Evolutionary conservation across 1,140 invertebrate species (phyloP).

Genomic region (Trichonephila clavipes): DNA sequence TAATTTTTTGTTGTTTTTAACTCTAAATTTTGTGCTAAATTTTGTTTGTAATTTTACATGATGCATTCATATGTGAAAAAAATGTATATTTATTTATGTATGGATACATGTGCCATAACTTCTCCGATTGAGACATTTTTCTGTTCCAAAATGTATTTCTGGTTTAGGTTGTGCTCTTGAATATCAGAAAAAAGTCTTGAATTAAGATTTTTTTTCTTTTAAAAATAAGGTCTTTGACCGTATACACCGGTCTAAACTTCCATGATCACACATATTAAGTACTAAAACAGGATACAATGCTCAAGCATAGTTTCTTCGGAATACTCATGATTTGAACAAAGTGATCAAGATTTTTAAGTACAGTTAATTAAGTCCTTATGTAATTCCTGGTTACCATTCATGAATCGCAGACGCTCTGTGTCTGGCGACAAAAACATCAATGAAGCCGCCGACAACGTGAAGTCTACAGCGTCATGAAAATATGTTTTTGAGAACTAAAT

Average conservation of each 20-base stretch:
- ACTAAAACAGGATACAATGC: constrained; percentile 16
- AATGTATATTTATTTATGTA: too few relatives aligned
- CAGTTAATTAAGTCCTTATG: neutral
- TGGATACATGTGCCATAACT: too few relatives aligned
- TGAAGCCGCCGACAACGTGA: neutral
- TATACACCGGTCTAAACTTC: neutral
- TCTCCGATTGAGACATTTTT: too few relatives aligned
- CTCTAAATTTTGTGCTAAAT: too few relatives aligned
- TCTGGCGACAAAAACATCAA: constrained; percentile 1
- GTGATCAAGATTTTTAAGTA: neutral
- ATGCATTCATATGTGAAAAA: too few relatives aligned
- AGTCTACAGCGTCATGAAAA: neutral
- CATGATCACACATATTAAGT: neutral
- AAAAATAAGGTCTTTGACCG: constrained; percentile 16
- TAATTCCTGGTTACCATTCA: neutral
- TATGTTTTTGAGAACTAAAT: neutral
- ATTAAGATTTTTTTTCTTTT: neutral
- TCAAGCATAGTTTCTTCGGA: neutral
- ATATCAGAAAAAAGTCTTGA: too few relatives aligned
- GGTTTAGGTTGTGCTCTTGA: too few relatives aligned
- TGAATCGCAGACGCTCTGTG: neutral
- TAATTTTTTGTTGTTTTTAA: too few relatives aligned
- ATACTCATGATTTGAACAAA: neutral
- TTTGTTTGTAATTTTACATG: too few relatives aligned
- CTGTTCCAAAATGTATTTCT: too few relatives aligned